Conservation (phyloP, 2,888 invertebrate species). For the Stenchaetothrips biformis region DNA sequence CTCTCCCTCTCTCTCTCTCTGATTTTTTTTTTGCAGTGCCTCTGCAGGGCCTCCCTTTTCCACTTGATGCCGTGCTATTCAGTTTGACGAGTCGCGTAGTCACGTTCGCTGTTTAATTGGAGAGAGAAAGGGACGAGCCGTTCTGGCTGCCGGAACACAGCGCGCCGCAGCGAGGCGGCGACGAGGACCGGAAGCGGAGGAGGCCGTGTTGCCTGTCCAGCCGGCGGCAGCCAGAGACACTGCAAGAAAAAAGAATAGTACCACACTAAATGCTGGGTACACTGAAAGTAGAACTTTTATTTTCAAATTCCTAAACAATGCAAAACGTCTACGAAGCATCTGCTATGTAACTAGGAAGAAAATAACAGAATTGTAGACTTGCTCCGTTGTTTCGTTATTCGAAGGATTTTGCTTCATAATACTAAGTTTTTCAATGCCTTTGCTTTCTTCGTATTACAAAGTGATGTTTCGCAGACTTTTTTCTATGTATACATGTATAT, state of each 20-base stretch:
- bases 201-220: not conserved
- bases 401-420: not conserved
- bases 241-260: not conserved
- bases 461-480: not conserved
- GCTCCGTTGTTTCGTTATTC: no score
- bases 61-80: not conserved
- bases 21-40: not conserved
- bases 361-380: no score
- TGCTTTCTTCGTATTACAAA: not conserved
- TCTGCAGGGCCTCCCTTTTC: not conserved
- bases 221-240: not conserved
- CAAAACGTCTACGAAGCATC: no score
- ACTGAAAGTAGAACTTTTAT: no score
- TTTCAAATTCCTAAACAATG: no score
- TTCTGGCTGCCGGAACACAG: no score
- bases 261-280: no score
- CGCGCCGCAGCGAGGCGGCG: not conserved
- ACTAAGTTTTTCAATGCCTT: not conserved
- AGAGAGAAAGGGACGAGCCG: not conserved
- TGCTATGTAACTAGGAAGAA: no score
- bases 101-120: not conserved
- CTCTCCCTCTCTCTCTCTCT: not conserved
- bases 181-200: not conserved
- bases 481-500: no score
- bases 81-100: not conserved